A percentile compares a stretch with the other conserved stretches of the same genome.
Conservation (phyloP, 2,797 vertebrate species). For the Garrulus glandarius region DNA sequence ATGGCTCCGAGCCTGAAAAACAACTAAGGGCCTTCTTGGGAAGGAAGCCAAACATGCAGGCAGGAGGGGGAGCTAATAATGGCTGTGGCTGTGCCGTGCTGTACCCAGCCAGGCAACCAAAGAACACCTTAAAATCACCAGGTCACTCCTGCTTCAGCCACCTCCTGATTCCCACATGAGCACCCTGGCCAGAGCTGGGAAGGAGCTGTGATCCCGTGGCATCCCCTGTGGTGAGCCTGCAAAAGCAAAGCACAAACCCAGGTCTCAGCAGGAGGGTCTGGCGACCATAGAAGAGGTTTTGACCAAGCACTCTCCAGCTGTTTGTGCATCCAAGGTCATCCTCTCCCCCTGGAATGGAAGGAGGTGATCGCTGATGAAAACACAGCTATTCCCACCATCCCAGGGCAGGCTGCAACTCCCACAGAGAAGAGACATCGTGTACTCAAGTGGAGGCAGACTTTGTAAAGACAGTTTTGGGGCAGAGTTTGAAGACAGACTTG, state of each 20-base stretch:
- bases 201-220: neutral
- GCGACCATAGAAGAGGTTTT: neutral
- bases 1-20: slow-evolving; percentile 29
- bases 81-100: neutral
- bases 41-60: neutral
- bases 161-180: accelerated
- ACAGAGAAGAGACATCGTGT: accelerated
- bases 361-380: neutral
- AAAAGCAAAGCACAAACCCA: neutral
- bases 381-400: neutral
- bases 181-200: neutral
- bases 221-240: neutral
- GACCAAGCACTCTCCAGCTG: neutral
- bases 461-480: neutral
- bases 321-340: neutral
- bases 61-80: neutral
- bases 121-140: neutral
- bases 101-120: neutral
- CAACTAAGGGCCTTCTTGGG: neutral
- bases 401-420: neutral
- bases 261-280: neutral
- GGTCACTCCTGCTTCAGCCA: neutral
- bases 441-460: neutral
- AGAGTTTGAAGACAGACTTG: neutral
- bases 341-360: neutral